Conservation (phyloP, 2,888 invertebrate species). For the Trachelus troglodyta region DNA sequence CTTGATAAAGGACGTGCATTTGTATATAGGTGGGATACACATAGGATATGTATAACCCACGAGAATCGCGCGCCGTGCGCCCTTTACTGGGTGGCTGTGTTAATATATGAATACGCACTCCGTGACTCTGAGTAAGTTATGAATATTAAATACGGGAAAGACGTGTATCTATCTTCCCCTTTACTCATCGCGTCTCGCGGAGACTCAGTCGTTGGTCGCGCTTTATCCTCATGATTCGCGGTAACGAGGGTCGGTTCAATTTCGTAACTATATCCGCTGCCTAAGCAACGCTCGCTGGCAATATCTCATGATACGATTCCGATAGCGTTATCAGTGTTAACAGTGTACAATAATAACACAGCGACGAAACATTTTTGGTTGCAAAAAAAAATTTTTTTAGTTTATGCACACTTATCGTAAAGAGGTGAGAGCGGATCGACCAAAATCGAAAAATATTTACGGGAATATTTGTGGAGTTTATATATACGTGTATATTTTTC, state of each 20-base stretch:
- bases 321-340: background rate
- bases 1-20: background rate
- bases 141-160: constrained; percentile 39
- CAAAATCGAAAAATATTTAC: background rate
- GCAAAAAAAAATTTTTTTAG: no score
- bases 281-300: background rate
- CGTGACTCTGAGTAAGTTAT: constrained; percentile 29
- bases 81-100: background rate
- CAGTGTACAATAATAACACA: background rate
- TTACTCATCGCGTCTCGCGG: constrained; percentile 13
- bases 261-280: background rate
- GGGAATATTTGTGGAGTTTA: no score
- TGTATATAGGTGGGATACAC: background rate
- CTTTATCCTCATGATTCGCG: constrained; percentile 38
- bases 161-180: background rate
- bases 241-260: constrained; percentile 15
- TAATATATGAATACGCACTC: background rate
- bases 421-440: background rate
- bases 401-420: no score
- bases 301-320: background rate
- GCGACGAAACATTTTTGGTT: no score
- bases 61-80: background rate
- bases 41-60: background rate
- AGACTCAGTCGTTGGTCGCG: constrained; percentile 31
- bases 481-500: background rate